Percentiles rank a stretch among this genome's conserved stretches.
Evolutionary conservation across 1,140 invertebrate species (phyloP).

Genomic region (Hermatobates lingyangjiaoensis): DNA sequence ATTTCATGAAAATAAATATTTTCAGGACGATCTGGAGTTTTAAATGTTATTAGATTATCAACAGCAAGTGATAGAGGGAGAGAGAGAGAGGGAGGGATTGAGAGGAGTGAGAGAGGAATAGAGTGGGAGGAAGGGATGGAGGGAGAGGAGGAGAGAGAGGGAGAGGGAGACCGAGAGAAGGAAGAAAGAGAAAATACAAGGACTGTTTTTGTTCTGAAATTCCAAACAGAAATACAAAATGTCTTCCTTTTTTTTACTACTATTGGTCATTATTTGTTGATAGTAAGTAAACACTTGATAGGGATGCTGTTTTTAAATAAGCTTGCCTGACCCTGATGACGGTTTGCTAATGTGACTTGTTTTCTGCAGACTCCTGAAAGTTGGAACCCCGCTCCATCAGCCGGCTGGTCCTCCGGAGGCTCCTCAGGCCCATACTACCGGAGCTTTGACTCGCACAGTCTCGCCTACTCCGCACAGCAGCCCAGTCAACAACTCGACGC

Average conservation of each 20-base stretch:
- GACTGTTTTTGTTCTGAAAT: neutral
- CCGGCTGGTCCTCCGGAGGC: constrained; percentile 18
- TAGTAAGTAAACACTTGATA: neutral
- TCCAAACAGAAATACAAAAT: neutral
- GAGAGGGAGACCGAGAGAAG: too few relatives aligned
- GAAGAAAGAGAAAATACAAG: too few relatives aligned
- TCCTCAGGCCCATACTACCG: constrained; percentile 4
- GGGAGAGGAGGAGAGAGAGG: too few relatives aligned
- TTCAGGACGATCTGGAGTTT: too few relatives aligned
- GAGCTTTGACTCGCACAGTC: constrained; percentile 5
- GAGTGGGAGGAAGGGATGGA: too few relatives aligned
- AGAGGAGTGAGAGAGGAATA: too few relatives aligned
- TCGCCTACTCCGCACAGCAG: constrained; percentile 31
- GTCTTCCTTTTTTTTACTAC: neutral
- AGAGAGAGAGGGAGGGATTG: too few relatives aligned
- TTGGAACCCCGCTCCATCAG: constrained; percentile 8
- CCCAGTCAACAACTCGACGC: constrained; percentile 13
- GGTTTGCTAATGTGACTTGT: neutral
- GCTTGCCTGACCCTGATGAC: neutral
- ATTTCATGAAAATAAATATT: too few relatives aligned
- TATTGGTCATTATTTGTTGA: neutral
- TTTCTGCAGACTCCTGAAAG: constrained; percentile 3
- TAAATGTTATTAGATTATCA: too few relatives aligned
- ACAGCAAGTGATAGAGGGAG: too few relatives aligned
- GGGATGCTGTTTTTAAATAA: neutral